Base-by-base conservation (phyloP, 2,888 invertebrate genomes). In the Catocala sponsa region DNA sequence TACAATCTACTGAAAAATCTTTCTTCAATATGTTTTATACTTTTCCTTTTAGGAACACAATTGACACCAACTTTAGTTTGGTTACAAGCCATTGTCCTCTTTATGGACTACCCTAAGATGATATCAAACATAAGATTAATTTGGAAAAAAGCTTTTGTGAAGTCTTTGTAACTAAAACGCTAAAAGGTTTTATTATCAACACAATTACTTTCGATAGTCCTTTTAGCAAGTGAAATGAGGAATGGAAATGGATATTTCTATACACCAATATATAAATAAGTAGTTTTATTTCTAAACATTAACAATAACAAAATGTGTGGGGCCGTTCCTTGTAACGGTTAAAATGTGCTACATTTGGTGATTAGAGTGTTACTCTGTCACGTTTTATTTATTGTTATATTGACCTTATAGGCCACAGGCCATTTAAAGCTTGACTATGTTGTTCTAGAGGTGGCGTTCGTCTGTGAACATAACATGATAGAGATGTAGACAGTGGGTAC, bases 51-150 rank as follows among this genome's bases (percentile, higher is more conserved):
- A 69, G 54, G 52, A 54, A 65, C 50, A 66, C 64, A 74, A 77
- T 78, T 76, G 72, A 79, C 72, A 66, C 68, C 63, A 51, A 73
- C 65, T 74, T 70, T 65, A 69, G 68, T 58, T 70, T 57, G 68
- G 64, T 74, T 68, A 58, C 49, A 70, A 80, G 85, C 77, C 86
- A 83, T 84, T 89, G 87, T 76, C 84, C 89, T 85, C 81, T 87
- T 88, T 85, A 88, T 77, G 77, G 69, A 65, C 59, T 78, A 65
- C 79, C 76, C 81, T 83, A 81, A 86, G 87, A 88, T 87, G 75
- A 66, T 78, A 88, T 88, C 85, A 73, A 63, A 74, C 72, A 72
- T 76, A 63, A 74, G 68, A 82, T 70, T 74, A 71, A 76, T 70
- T 76, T 61, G 61, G 68, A 68, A 65, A 63, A 59, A 69, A 52